Evolutionary conservation across 2,888 invertebrate species (phyloP), one percentile per base, ranked within the genome.

Genomic region (Neuroscelio doddi): DNA sequence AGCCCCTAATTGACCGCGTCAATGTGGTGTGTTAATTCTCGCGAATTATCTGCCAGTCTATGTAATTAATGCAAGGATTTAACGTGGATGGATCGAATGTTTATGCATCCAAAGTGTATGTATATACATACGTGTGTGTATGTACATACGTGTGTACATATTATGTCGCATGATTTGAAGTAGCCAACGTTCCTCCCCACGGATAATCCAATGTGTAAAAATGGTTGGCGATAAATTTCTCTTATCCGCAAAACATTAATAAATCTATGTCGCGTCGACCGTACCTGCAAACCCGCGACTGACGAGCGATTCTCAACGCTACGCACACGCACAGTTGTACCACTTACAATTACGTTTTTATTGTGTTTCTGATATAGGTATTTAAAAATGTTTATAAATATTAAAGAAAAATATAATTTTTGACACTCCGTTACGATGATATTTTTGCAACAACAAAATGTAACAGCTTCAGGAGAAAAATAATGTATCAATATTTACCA

Each of bases 241-340:
- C 73, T 74, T 74, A 75, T 73, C 72, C 70, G 70, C 72, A 73
- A 74, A 75, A 75, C 71, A 72, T 68, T 72, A 71, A 75, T 74
- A 75, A 75, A 74, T 75, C 75, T 70, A 74, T 62, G 75, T 75
- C 74, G 66, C 71, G 70, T 72, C 71, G 72, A 64, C 64, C 68
- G 65, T 51, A 56, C 50, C 56, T 50, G 69, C 64, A 70, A 70
- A 68, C 68, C 69, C 57, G 58, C 56, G 69, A 66, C 58, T 66
- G 68, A 64, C 68, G 62, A 59, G 61, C 53, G n/a, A 30, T 30
- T 29, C 47, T 16, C 62, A 39, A 29, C 30, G n/a, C 36, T 27
- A 56, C 62, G 50, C 64, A 29, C 47, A 30, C 49, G 52, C 42
- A 10, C 38, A 29, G 46, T 7, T 44, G 24, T 27, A 12, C 5